These are phyloP conservation scores for Amphipyra tragopoginis DNA, from an alignment of 2,888 invertebrate genomes.

Conservation along the genomic window DNA sequence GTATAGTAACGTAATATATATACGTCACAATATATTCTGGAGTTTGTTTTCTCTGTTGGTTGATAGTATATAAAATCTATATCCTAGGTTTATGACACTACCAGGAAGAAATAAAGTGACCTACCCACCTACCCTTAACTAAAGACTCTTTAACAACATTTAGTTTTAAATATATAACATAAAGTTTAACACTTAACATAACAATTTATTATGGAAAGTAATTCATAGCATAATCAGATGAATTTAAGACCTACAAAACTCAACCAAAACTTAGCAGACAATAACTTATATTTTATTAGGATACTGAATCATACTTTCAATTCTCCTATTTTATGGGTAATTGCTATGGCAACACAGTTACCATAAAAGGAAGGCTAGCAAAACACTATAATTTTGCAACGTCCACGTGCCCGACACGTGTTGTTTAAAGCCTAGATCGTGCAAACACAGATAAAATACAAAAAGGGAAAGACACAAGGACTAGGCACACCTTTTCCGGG, in stretches of 20 bases:
- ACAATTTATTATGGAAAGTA: too few relatives aligned
- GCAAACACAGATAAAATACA: slow-evolving; percentile 45
- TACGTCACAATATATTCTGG: slow-evolving; percentile 1
- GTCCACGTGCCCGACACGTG: slow-evolving; percentile 28
- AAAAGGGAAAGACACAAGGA: slow-evolving; percentile 42
- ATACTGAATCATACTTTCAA: background rate
- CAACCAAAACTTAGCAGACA: too few relatives aligned
- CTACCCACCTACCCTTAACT: too few relatives aligned
- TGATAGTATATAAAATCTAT: background rate
- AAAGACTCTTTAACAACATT: too few relatives aligned
- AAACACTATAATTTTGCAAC: slow-evolving; percentile 40
- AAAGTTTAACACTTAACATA: too few relatives aligned
- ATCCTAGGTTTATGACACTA: too few relatives aligned
- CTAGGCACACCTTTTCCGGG: slow-evolving; percentile 40
- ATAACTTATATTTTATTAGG: background rate
- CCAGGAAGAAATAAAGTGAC: too few relatives aligned
- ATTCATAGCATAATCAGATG: too few relatives aligned
- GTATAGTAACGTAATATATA: slow-evolving; percentile 29
- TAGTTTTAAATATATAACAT: too few relatives aligned
- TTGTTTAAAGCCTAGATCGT: slow-evolving; percentile 32
- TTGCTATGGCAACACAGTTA: slow-evolving; percentile 4
- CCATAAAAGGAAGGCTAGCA: slow-evolving; percentile 17
- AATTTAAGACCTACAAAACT: too few relatives aligned
- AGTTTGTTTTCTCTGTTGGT: background rate
- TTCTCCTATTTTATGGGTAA: slow-evolving; percentile 3